Evolutionary conservation across 2,888 invertebrate species (phyloP), one percentile per base, ranked within the genome.

Genomic region (Beris morrisii): DNA sequence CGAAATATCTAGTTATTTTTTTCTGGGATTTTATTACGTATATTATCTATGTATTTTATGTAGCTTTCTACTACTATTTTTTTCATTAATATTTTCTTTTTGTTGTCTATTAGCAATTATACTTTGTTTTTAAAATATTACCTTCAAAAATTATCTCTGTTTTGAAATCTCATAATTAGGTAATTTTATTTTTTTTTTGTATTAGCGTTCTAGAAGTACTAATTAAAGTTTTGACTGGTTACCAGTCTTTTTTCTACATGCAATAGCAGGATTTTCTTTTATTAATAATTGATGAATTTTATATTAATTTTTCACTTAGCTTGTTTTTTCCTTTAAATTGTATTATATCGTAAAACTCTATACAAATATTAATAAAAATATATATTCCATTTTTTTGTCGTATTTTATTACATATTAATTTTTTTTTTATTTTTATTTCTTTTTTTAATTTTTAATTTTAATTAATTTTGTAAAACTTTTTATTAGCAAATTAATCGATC

Each of bases 321-420:
- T 38, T 12, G 30, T 48, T 59, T 52, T 31, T 13, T 12, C 15
- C 46, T 61, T 30, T 53, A n/a, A 12, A 30, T 53, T 28, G 7
- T n/a, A 53, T 53, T 61, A 50, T 52, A 50, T 38, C 50, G 50
- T 61, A 61, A 61, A 52, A 61, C 50, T 61, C 61, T 61, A 61
- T 61, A 61, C 61, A 61, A 61, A 61, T 61, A 43, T 61, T 61
- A 61, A 61, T 61, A 61, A 61, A 61, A 61, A 61, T 61, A 61
- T 59, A 59, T 61, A 61, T 50, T 61, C 38, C 38, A 12, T 50
- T 61, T 53, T 52, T 15, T 61, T 61, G 38, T 59, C n/a, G 50
- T 38, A 52, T 28, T 52, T 52, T 50, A 61, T 43, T 32, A 31
- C 1, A 55, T 32, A 3, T 55, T 55, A n/a, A 32, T 31, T 22